These are phyloP conservation scores for Nephrotoma flavescens DNA, from an alignment of 2,888 invertebrate species.

Conservation along the genomic window DNA sequence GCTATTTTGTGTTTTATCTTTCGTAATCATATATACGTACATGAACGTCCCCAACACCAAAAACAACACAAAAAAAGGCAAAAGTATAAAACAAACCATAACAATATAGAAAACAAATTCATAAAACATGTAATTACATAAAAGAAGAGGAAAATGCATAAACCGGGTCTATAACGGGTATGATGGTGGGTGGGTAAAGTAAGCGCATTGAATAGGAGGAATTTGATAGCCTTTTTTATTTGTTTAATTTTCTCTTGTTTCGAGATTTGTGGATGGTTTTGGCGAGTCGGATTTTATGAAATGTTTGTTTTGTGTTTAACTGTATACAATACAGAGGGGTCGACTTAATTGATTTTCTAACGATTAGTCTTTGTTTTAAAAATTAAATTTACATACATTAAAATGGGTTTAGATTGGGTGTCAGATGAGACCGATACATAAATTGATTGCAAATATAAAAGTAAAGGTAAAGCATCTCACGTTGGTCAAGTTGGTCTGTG, in stretches of 20 bases:
- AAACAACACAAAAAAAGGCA: neutral
- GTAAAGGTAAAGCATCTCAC: too few species aligned
- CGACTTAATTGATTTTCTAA: neutral
- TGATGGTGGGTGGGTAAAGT: neutral
- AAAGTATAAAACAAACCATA: neutral
- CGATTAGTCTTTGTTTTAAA: neutral
- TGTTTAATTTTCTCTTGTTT: neutral
- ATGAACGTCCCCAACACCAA: neutral
- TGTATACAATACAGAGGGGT: neutral
- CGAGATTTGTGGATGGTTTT: neutral
- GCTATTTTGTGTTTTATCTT: neutral
- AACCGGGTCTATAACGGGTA: neutral
- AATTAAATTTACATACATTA: neutral
- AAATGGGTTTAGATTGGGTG: neutral
- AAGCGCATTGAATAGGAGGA: neutral
- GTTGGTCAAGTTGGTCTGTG: too few species aligned
- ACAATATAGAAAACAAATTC: neutral
- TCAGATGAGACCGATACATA: neutral
- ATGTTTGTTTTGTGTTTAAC: neutral
- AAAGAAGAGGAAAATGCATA: neutral
- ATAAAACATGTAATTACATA: neutral
- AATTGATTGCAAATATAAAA: too few species aligned
- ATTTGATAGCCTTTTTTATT: neutral
- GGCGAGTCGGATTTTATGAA: neutral
- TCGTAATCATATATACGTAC: neutral